Percentiles rank a stretch among this genome's conserved stretches.
Evolutionary conservation across 64 coral and sea anemone species (phyloP).

Genomic region (Dendronephthya gigantea): DNA sequence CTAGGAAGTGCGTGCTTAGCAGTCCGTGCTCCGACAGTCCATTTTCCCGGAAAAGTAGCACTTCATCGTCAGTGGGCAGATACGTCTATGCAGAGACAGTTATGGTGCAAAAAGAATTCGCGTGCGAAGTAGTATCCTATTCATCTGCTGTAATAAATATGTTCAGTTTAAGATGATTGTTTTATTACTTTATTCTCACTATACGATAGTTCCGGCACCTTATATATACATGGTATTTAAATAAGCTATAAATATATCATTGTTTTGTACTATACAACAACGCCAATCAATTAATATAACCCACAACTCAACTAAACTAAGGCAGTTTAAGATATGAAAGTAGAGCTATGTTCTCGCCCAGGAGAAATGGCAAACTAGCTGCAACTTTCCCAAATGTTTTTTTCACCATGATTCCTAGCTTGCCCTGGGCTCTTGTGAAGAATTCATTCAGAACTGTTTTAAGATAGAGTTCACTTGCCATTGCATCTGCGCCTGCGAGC

Average conservation of each 20-base stretch:
- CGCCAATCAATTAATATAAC: background rate
- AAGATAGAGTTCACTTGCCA: background rate
- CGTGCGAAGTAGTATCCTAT: background rate
- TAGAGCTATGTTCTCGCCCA: too few relatives aligned
- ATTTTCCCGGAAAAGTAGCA: background rate
- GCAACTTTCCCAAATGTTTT: too few relatives aligned
- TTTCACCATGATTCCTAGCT: too few relatives aligned
- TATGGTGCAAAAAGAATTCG: background rate
- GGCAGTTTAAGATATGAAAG: background rate
- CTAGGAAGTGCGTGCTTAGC: background rate
- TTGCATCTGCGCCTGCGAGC: too few relatives aligned
- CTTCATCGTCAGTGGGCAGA: background rate
- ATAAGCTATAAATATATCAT: background rate
- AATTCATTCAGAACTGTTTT: background rate
- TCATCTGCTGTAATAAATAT: too few relatives aligned
- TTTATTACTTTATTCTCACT: background rate
- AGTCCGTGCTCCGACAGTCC: background rate
- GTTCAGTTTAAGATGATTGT: too few relatives aligned
- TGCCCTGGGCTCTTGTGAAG: too few relatives aligned
- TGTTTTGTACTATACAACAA: background rate
- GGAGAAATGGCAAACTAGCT: too few relatives aligned
- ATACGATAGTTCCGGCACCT: background rate
- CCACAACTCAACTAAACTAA: too few relatives aligned
- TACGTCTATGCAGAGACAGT: background rate
- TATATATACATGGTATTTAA: background rate